These are phyloP conservation scores for Venustaconcha ellipsiformis DNA, from an alignment of 1,140 invertebrate species.

Conservation along the genomic window DNA sequence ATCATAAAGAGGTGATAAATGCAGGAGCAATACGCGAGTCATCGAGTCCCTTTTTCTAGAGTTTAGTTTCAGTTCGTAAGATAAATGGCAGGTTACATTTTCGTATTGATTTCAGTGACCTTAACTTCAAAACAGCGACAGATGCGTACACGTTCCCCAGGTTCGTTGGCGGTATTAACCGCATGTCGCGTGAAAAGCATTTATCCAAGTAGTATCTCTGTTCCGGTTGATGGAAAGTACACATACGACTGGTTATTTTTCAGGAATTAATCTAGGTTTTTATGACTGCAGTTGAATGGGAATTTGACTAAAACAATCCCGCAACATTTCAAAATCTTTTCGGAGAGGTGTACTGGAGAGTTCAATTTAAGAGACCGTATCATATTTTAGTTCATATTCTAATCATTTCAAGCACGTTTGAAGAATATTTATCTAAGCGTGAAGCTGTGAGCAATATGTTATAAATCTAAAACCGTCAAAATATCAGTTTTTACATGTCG, in stretches of 20 bases:
- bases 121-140: not conserved
- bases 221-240: constrained; percentile 10
- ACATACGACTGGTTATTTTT: constrained; percentile 10
- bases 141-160: constrained; percentile 9
- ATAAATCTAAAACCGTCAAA: constrained; percentile 8
- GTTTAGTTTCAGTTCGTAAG: constrained; percentile 18
- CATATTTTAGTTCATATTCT: too few relatives aligned
- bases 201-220: constrained; percentile 9
- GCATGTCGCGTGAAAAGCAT: not conserved
- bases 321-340: constrained; percentile 9
- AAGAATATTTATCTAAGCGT: too few relatives aligned
- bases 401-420: too few relatives aligned
- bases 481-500: not conserved
- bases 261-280: not conserved
- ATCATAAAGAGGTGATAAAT: constrained; percentile 5
- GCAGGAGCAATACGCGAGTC: constrained; percentile 7
- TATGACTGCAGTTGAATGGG: constrained; percentile 11
- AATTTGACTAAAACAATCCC: constrained; percentile 12
- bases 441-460: not conserved
- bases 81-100: constrained; percentile 3
- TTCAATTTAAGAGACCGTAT: not conserved
- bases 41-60: not conserved
- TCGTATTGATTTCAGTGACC: constrained; percentile 5
- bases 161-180: not conserved
- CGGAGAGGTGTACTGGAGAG: constrained; percentile 4